Evolutionary conservation across 2,797 vertebrate genomes (phyloP).

Genomic region (Meriones psammophilus): DNA sequence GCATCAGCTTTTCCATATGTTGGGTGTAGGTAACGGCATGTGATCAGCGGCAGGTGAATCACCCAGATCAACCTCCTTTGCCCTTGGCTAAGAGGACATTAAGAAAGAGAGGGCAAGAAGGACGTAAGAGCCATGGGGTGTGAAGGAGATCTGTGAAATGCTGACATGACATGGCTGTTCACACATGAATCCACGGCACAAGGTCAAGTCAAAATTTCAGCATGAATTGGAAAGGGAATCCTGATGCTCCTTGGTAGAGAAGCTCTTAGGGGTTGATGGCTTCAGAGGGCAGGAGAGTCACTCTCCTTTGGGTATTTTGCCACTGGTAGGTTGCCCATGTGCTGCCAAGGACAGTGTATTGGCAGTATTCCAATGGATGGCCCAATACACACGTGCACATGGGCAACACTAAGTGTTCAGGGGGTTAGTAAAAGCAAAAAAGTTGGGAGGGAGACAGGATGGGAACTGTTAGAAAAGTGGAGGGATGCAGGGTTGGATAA

Average conservation of each 20-base stretch:
- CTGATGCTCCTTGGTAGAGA: not conserved
- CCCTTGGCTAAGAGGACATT: not conserved
- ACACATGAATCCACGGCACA: not conserved
- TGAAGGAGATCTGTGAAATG: not conserved
- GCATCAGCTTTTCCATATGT: not conserved
- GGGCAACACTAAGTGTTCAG: not conserved
- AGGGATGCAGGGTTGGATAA: not conserved
- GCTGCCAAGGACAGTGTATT: not conserved
- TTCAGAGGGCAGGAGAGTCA: not conserved
- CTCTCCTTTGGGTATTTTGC: not conserved
- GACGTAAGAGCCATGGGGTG: not conserved
- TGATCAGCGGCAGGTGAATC: not conserved
- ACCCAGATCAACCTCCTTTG: too few species aligned
- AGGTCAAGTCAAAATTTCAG: not conserved
- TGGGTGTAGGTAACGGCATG: too few species aligned
- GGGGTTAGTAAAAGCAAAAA: not conserved
- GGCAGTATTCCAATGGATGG: not conserved
- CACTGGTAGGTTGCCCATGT: not conserved
- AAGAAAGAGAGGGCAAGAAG: not conserved
- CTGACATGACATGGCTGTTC: not conserved
- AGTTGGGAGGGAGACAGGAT: not conserved
- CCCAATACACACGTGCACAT: not conserved
- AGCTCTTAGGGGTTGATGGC: not conserved
- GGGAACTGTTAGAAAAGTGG: not conserved
- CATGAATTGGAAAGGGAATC: not conserved